Percentiles rank a stretch among this genome's conserved stretches.
Conservation (phyloP, 2,113 vertebrate species). For the Sturnira hondurensis region DNA sequence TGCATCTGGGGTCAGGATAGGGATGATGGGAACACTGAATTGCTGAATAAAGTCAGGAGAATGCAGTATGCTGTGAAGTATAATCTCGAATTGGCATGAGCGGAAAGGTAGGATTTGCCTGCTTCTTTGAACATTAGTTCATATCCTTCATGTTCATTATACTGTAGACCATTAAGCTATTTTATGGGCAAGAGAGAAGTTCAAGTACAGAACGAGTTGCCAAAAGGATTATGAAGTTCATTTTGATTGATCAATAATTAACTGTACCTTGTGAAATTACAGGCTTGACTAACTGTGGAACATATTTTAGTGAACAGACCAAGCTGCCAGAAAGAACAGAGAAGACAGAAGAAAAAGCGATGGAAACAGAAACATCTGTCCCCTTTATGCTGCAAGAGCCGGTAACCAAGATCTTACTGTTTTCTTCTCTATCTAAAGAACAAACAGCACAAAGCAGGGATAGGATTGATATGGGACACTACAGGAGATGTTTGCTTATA, state of each 20-base stretch:
- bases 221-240: constrained; percentile 56
- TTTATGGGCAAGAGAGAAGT: constrained; percentile 52
- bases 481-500: constrained; percentile 86
- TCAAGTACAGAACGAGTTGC: constrained; percentile 51
- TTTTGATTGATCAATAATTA: constrained; percentile 74
- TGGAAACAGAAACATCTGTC: constrained; percentile 49
- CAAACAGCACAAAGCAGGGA: constrained; percentile 74
- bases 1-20: neutral
- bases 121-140: constrained; percentile 70
- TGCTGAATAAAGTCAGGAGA: neutral
- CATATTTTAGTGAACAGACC: constrained; percentile 27
- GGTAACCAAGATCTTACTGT: constrained; percentile 63
- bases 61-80: neutral
- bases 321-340: constrained; percentile 63
- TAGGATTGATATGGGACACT: constrained; percentile 77
- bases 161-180: constrained; percentile 61
- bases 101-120: constrained; percentile 69
- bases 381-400: constrained; percentile 49
- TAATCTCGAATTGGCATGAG: constrained; percentile 64
- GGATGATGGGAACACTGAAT: neutral
- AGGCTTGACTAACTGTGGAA: constrained; percentile 58
- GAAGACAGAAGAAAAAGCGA: constrained; percentile 54
- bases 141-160: constrained; percentile 68
- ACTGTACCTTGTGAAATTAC: constrained; percentile 58
- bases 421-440: constrained; percentile 70